Evolutionary conservation across 2,113 vertebrate genomes (phyloP).

Genomic region (Paramormyrops kingsleyae): DNA sequence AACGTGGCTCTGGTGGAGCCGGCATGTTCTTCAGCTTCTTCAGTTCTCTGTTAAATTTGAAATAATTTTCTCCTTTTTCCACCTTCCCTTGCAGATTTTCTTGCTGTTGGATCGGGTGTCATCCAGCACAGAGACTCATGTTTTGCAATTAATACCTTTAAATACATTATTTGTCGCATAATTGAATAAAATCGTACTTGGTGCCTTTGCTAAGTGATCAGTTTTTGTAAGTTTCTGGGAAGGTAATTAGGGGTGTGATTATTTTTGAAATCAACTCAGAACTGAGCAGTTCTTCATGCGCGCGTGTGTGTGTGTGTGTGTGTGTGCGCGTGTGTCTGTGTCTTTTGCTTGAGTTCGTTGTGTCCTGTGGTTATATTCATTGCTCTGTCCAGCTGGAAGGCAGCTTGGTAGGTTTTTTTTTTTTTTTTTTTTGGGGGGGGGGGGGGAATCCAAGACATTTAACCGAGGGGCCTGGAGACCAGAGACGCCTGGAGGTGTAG

Average conservation of each 20-base stretch:
- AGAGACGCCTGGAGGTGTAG: background rate
- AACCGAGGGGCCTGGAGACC: too few species aligned
- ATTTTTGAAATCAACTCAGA: background rate
- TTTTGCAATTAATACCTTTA: background rate
- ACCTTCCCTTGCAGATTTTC: background rate
- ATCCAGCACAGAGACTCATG: background rate
- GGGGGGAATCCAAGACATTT: background rate
- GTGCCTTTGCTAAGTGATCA: background rate
- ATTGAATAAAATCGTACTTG: background rate
- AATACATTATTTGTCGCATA: background rate
- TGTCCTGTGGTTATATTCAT: background rate
- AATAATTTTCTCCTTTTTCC: background rate
- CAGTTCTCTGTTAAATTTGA: background rate
- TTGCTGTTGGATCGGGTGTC: background rate
- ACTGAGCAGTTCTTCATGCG: background rate
- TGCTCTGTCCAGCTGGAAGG: background rate
- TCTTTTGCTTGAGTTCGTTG: background rate
- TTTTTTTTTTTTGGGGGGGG: background rate
- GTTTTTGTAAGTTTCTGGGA: background rate
- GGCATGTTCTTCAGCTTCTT: background rate
- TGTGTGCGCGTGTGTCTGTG: background rate
- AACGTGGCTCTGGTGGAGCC: background rate
- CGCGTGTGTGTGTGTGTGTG: too few species aligned
- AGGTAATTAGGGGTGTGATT: background rate
- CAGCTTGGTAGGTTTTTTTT: background rate